phyloP scores from a whole-genome alignment of 2,888 invertebrate species.

The Melinopterus prodromus region DNA sequence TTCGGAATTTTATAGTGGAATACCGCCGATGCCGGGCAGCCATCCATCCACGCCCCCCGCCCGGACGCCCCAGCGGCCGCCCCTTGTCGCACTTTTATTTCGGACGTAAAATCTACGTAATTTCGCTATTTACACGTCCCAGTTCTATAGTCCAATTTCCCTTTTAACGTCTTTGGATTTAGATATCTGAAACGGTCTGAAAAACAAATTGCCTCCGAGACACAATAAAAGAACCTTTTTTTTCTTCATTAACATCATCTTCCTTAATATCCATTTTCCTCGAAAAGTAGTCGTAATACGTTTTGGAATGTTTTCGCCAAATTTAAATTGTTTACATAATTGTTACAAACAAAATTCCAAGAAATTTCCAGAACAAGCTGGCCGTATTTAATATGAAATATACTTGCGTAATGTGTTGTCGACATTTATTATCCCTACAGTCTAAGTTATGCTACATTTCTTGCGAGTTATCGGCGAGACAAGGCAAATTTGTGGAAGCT shows the following conservation, averaged over 20 bases:
- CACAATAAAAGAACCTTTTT: background rate
- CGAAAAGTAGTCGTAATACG: background rate
- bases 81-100: constrained; percentile 4
- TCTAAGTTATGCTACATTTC: too few species aligned
- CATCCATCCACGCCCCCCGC: background rate
- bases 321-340: background rate
- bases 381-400: background rate
- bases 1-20: constrained; percentile 4
- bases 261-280: background rate
- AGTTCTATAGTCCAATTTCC: background rate
- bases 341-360: background rate
- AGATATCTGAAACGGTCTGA: background rate
- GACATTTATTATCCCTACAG: background rate
- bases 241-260: background rate
- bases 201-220: background rate
- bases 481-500: too few species aligned
- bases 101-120: background rate
- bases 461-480: too few species aligned
- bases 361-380: background rate
- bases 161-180: background rate
- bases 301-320: too few species aligned
- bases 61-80: background rate
- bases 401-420: background rate
- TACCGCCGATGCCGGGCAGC: background rate
- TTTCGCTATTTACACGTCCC: constrained; percentile 4